These are phyloP conservation scores for Caracal caracal DNA, from an alignment of 2,113 vertebrate species.

Conservation along the genomic window DNA sequence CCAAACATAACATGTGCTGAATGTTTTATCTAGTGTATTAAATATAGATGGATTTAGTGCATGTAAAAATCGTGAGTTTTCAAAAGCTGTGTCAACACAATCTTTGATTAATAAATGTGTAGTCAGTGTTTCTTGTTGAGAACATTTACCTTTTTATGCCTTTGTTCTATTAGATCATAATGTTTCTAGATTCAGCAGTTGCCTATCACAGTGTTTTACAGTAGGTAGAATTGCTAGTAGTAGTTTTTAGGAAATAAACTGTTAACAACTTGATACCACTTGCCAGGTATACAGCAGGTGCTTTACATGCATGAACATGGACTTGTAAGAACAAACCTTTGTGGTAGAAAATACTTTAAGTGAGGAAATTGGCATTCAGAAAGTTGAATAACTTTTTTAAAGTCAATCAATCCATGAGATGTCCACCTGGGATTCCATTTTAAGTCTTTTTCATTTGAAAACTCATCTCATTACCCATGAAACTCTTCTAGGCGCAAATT, in stretches of 20 bases:
- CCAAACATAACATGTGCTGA: not conserved
- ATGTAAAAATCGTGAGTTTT: not conserved
- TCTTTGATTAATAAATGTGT: not conserved
- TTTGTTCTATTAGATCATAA: slow-evolving; percentile 23
- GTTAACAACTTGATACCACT: not conserved
- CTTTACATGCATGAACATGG: not conserved
- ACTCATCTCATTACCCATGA: not conserved
- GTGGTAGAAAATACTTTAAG: not conserved
- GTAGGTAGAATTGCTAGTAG: not conserved
- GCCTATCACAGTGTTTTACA: not conserved
- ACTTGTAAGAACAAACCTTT: not conserved
- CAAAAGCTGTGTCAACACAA: not conserved
- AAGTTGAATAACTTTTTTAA: not conserved
- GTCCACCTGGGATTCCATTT: not conserved
- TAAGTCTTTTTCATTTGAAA: slow-evolving; percentile 9
- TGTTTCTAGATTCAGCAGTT: not conserved
- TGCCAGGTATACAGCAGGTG: not conserved
- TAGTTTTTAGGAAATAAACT: not conserved
- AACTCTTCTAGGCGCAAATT: not conserved
- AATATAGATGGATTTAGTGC: not conserved
- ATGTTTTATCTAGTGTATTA: not conserved
- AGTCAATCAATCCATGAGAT: not conserved
- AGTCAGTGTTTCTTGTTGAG: not conserved
- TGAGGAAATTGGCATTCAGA: not conserved
- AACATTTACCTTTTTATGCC: not conserved